Conservation (phyloP, 1,140 invertebrate genomes). For the Cotesia glomerata region DNA sequence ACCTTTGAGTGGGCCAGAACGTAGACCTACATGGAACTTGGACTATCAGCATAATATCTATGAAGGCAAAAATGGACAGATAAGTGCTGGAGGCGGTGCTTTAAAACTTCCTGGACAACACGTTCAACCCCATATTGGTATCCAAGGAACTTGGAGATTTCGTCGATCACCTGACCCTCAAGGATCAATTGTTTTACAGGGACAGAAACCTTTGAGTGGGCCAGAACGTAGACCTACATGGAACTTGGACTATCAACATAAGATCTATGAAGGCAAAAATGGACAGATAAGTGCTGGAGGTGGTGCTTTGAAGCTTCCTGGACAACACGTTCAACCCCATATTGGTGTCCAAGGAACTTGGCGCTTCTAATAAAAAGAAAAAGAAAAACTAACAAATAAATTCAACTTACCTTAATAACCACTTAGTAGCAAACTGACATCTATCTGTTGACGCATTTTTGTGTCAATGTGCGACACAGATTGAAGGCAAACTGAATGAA, state of each 20-base stretch:
- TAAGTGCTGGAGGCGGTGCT: too few species aligned
- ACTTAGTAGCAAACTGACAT: too few species aligned
- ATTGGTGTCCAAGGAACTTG: conserved; percentile 40
- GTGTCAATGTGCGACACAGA: too few species aligned
- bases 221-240: conserved; percentile 39
- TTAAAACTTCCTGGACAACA: conserved; percentile 33
- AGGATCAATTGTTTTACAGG: conserved; percentile 29
- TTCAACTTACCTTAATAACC: too few species aligned
- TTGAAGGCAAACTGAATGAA: too few species aligned
- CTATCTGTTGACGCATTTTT: too few species aligned
- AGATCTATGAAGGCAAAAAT: conserved; percentile 14
- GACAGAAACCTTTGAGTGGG: conserved; percentile 39
- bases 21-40: conserved; percentile 37
- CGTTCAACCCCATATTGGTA: conserved; percentile 39
- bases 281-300: too few species aligned
- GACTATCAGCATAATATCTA: conserved; percentile 42
- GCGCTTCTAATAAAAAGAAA: conserved; percentile 25
- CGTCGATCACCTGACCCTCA: conserved; percentile 17
- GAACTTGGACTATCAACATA: conserved; percentile 43
- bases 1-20: conserved; percentile 41
- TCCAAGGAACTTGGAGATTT: conserved; percentile 28
- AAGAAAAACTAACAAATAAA: too few species aligned
- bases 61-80: too few species aligned
- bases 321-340: conserved; percentile 39
- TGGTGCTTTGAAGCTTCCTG: conserved; percentile 35